Base-by-base conservation (phyloP, 2,113 vertebrate genomes). In the Astatotilapia flaviijosephi region DNA sequence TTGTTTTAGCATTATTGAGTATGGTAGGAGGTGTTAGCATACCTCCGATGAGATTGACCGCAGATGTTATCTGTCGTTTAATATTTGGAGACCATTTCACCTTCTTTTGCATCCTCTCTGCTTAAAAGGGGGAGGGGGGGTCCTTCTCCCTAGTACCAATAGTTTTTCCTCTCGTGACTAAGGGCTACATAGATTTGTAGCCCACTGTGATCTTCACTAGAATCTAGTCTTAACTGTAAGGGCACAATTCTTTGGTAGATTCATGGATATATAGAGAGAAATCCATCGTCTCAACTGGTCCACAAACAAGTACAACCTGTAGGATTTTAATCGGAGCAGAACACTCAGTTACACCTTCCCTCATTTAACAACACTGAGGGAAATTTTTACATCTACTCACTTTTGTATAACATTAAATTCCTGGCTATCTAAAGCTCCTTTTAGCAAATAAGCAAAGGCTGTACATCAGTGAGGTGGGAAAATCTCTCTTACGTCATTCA, bases 101-200 rank as follows among this genome's bases (percentile, higher is more conserved):
- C n/a, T 42, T 42, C 37, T 70, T 42, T 23, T 70, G 13, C 3
- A 70, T 15, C 12, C 3, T 37, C 35, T 37, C 19, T 40, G 62
- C 62, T 37, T 37, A 68, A 17, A 58, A 15, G 7, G 14, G 45
- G 0, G 2, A 0, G 4, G 23, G 0, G 3, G 1, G 0, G 6
- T 68, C 62, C n/a, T 70, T 42, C 65, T 23, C 1, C 37, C n/a
- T 42, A 23, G n/a, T 42, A 23, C 0, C 37, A 42, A 26, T 42
- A 42, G 7, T 15, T 15, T 42, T 70, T 37, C 1, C 37, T 26
- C 7, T 26, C 21, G 0, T 70, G 65, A 70, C n/a, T 23, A 70
- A 42, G 37, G 12, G 11, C 12, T 42, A 6, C 17, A 26, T 15
- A 26, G 7, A 73, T 73, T 17, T 73, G 37, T 45, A 9, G 40